Evolutionary conservation across 2,888 invertebrate species (phyloP).

Genomic region (Polydrusus cervinus): DNA sequence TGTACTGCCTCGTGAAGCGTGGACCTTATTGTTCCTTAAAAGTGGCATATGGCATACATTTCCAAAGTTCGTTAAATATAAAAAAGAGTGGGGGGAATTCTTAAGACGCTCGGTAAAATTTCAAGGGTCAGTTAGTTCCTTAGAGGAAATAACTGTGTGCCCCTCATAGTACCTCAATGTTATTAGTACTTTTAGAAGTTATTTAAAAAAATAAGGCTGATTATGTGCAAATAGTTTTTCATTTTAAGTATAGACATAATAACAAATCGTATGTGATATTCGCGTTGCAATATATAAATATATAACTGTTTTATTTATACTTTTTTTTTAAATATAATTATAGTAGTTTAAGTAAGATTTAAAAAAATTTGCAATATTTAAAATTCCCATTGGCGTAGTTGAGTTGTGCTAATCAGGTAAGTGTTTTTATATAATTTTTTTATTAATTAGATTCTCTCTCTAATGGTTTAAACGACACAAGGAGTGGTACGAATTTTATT

Average conservation of each 20-base stretch:
- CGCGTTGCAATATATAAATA: constrained; percentile 34
- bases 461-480: background rate
- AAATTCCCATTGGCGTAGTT: background rate
- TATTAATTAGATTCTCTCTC: background rate
- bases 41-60: constrained; percentile 45
- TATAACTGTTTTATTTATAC: background rate
- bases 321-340: background rate
- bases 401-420: background rate
- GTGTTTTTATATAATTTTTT: background rate
- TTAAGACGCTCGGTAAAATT: constrained; percentile 17
- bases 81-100: constrained; percentile 26
- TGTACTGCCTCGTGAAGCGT: constrained; percentile 35
- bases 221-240: constrained; percentile 39
- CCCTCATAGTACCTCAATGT: background rate
- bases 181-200: background rate
- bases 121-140: constrained; percentile 30
- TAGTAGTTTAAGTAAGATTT: background rate
- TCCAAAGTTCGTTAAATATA: constrained; percentile 34
- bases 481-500: too few relatives aligned
- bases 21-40: constrained; percentile 36
- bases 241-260: background rate
- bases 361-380: constrained; percentile 8
- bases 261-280: constrained; percentile 35
- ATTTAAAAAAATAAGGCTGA: constrained; percentile 27
- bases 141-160: constrained; percentile 6